These are phyloP conservation scores for Drosophila emarginata DNA, from an alignment of 2,888 invertebrate genomes.

Conservation along the genomic window DNA sequence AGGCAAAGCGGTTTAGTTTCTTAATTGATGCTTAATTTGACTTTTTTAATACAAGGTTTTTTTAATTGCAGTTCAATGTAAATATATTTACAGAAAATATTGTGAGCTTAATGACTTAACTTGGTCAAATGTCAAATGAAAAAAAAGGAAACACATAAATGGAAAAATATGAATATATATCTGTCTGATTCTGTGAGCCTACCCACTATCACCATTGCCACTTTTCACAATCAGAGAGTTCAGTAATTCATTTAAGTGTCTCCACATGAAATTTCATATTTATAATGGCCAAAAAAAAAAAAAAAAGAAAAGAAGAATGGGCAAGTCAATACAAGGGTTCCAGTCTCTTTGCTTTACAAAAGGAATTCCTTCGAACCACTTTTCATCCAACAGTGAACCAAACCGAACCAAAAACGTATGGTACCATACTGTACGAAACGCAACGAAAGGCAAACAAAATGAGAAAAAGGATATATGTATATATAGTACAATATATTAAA, in stretches of 20 bases:
- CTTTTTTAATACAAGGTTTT: too few species aligned
- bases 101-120: too few species aligned
- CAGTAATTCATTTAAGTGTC: conserved; percentile 66
- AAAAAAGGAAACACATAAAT: background rate
- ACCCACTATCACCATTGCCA: background rate
- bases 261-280: conserved; percentile 71
- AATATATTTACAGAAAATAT: too few species aligned
- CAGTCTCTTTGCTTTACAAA: conserved; percentile 20
- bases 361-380: conserved; percentile 35
- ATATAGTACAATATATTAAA: conserved; percentile 10
- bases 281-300: conserved; percentile 69
- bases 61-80: too few species aligned
- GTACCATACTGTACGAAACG: background rate
- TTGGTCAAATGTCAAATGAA: too few species aligned
- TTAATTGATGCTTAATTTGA: too few species aligned
- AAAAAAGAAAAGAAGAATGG: conserved; percentile 20
- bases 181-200: background rate
- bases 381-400: conserved; percentile 35
- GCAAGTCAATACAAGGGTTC: conserved; percentile 45
- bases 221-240: conserved; percentile 1
- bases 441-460: background rate
- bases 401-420: background rate
- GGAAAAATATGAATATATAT: background rate
- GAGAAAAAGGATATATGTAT: background rate
- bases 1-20: too few species aligned